Conservation (phyloP, 2,888 invertebrate genomes). For the Herminia tarsipennalis region DNA sequence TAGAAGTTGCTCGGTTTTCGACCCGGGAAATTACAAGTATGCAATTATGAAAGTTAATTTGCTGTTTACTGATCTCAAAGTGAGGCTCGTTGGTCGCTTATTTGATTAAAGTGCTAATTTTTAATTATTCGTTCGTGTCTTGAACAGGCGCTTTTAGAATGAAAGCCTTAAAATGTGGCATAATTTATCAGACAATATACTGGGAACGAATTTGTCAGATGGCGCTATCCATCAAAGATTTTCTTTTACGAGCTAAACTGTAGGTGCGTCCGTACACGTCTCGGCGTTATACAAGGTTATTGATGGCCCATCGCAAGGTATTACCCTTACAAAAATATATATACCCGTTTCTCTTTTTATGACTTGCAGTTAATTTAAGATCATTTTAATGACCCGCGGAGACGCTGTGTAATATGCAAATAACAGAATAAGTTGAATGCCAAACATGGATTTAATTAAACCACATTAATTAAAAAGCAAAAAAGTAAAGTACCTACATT, state of each 20-base stretch:
- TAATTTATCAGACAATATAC: slow-evolving; percentile 51
- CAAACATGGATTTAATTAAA: slow-evolving; percentile 35
- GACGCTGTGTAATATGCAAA: slow-evolving; percentile 38
- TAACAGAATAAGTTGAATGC: slow-evolving; percentile 31
- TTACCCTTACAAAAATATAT: slow-evolving; percentile 38
- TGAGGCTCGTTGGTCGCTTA: slow-evolving; percentile 39
- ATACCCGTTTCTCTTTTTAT: slow-evolving; percentile 42
- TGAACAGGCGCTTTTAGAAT: slow-evolving; percentile 10
- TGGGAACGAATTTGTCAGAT: slow-evolving; percentile 43
- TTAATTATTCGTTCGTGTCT: slow-evolving; percentile 44
- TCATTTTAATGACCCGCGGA: slow-evolving; percentile 36
- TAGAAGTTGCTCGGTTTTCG: slow-evolving; percentile 32
- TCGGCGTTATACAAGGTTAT: slow-evolving; percentile 44
- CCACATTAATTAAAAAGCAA: slow-evolving; percentile 27
- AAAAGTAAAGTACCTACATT: slow-evolving; percentile 5
- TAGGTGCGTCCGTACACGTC: slow-evolving; percentile 36
- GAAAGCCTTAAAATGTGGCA: slow-evolving; percentile 30
- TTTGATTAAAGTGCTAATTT: slow-evolving; percentile 49
- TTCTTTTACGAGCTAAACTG: slow-evolving; percentile 43
- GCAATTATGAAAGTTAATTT: slow-evolving; percentile 48
- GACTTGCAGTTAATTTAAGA: slow-evolving; percentile 44
- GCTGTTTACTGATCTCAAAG: slow-evolving; percentile 42
- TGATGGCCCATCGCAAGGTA: slow-evolving; percentile 44
- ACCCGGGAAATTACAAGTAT: slow-evolving; percentile 39
- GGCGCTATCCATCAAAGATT: slow-evolving; percentile 59